phyloP scores from a whole-genome alignment of 2,888 invertebrate genomes.

The Andricus curvator region DNA sequence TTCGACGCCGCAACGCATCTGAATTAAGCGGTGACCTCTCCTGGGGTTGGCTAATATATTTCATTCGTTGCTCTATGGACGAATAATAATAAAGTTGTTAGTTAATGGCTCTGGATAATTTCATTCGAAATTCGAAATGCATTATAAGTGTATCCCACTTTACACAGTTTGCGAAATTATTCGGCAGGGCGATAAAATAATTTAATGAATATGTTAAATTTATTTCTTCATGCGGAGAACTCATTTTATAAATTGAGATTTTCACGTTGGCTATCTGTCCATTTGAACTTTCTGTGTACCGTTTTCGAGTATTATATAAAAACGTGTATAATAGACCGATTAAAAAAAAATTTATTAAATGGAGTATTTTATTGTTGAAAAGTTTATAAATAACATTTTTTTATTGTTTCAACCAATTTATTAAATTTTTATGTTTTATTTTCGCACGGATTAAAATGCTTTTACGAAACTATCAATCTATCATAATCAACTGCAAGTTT shows the following conservation, averaged over 20 bases:
- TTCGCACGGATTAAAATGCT: too few species aligned
- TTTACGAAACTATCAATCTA: too few species aligned
- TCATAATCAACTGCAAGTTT: too few species aligned
- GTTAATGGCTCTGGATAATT: slow-evolving; percentile 7
- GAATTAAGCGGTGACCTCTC: slow-evolving; percentile 31
- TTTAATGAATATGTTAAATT: neutral
- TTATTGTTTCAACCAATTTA: too few species aligned
- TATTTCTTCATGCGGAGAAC: neutral
- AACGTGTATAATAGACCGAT: too few species aligned
- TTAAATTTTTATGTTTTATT: too few species aligned
- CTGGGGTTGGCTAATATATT: slow-evolving; percentile 22
- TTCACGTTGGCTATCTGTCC: too few species aligned
- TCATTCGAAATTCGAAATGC: neutral
- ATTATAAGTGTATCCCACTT: slow-evolving; percentile 17
- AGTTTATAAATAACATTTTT: too few species aligned
- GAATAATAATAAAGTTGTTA: slow-evolving; percentile 37
- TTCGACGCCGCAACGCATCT: slow-evolving; percentile 18
- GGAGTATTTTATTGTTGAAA: too few species aligned
- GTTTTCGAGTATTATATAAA: too few species aligned
- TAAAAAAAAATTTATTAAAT: too few species aligned
- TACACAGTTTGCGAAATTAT: neutral
- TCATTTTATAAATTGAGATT: neutral
- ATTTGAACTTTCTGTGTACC: too few species aligned
- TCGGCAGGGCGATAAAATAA: slow-evolving; percentile 2
- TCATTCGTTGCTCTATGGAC: slow-evolving; percentile 27